Evolutionary conservation across 2,888 invertebrate species (phyloP), one percentile per base, ranked within the genome.

Genomic region (Artemia sp.): DNA sequence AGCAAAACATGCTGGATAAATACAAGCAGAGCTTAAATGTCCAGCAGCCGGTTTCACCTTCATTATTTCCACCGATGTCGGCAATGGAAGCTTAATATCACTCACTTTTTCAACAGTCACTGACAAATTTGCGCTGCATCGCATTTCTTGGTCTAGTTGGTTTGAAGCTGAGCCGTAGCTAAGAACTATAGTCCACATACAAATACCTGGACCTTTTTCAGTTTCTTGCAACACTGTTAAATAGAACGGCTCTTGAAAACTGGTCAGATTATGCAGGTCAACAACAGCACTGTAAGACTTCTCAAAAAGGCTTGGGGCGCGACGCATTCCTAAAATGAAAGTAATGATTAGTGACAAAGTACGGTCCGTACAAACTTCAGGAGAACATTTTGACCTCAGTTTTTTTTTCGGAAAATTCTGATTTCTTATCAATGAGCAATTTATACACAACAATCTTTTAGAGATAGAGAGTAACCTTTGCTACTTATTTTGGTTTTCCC

Each of bases 1-100:
- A 0, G 97, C 94, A 76, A 94, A 86, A 79, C 97, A 98, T n/a
- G 96, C 96, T 7, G 97, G 96, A 80, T 97, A 97, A 75, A 98
- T 93, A 50, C 94, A 94, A 0, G 97, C 93, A 0, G 96, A 96
- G 77, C 70, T 69, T 53, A 97, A 82, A 78, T 97, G 97, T 0
- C 97, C 97, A 1, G 96, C 97, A 0, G 96, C 92, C 0, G 95
- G 92, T 0, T 91, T 86, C 0, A 94, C 95, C 78, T 92, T 92
- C 70, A 92, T 87, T 7, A 96, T 89, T 77, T 92, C 91, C 10
- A 95, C 93, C 6, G 90, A 91, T 71, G 89, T 87, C 0, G 94
- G 92, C 64, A 96, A 78, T 0, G 90, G 88, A 14, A 58, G 58
- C n/a, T 58, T 58, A n/a, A 58, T 14, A 8, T 58, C 58, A 58